Percentiles rank a stretch among this genome's conserved stretches.
Conservation (phyloP, 1,140 invertebrate genomes). For the Aleiodes sp. region DNA sequence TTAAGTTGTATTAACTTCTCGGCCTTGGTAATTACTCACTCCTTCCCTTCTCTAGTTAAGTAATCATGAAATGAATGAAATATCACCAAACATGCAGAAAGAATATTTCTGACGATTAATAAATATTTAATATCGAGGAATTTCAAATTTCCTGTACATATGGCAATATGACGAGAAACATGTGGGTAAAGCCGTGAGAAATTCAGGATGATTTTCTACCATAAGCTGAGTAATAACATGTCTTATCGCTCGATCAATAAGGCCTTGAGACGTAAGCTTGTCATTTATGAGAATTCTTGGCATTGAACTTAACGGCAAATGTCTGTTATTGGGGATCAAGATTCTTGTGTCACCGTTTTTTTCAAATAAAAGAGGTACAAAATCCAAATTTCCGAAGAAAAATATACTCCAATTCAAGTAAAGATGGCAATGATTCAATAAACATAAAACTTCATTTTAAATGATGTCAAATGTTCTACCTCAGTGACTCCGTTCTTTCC, state of each 20-base stretch:
- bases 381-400: too few species aligned
- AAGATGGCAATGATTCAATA: too few species aligned
- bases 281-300: constrained; percentile 42
- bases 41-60: too few species aligned
- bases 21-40: too few species aligned
- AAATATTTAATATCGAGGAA: constrained; percentile 5
- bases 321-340: background rate
- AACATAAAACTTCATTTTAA: too few species aligned
- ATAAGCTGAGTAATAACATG: constrained; percentile 43
- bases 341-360: background rate
- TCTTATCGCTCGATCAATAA: constrained; percentile 27
- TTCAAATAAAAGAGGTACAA: background rate
- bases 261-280: background rate
- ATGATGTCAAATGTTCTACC: too few species aligned
- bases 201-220: background rate
- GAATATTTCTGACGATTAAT: background rate
- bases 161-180: background rate
- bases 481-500: too few species aligned
- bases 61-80: too few species aligned
- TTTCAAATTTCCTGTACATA: background rate
- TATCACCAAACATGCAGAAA: too few species aligned
- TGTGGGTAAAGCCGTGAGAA: background rate
- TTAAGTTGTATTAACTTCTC: too few species aligned
- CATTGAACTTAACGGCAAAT: constrained; percentile 24
- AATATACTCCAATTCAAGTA: too few species aligned